phyloP scores from a whole-genome alignment of 2,113 vertebrate genomes.

The Charina bottae region DNA sequence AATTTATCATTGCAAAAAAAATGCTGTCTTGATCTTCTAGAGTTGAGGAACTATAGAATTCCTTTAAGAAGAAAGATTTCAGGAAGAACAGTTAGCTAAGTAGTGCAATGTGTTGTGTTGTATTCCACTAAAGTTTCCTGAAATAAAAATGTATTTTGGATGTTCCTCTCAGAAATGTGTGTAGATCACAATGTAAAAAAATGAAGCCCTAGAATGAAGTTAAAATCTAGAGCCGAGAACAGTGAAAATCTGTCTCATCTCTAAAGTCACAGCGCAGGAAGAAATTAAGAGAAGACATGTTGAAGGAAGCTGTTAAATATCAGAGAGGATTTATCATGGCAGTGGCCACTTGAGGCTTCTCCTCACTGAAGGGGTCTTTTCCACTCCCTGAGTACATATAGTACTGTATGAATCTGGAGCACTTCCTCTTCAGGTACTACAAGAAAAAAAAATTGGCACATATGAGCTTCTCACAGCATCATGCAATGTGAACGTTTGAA shows the following conservation, averaged over 20 bases:
- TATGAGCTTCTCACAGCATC: background rate
- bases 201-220: background rate
- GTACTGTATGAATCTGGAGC: background rate
- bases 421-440: background rate
- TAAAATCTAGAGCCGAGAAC: background rate
- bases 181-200: background rate
- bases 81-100: background rate
- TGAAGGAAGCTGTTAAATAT: background rate
- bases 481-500: background rate
- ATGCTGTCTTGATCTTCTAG: background rate
- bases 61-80: background rate
- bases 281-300: background rate
- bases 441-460: background rate
- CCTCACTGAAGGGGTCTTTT: background rate
- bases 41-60: background rate
- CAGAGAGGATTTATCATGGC: background rate
- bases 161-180: background rate
- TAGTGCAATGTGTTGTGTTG: background rate
- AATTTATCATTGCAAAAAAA: background rate
- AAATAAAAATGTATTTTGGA: background rate
- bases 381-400: background rate
- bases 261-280: background rate
- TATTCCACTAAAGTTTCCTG: background rate
- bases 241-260: background rate
- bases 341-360: background rate